phyloP scores from a whole-genome alignment of 2,888 invertebrate species.

The Erebia ligea region DNA sequence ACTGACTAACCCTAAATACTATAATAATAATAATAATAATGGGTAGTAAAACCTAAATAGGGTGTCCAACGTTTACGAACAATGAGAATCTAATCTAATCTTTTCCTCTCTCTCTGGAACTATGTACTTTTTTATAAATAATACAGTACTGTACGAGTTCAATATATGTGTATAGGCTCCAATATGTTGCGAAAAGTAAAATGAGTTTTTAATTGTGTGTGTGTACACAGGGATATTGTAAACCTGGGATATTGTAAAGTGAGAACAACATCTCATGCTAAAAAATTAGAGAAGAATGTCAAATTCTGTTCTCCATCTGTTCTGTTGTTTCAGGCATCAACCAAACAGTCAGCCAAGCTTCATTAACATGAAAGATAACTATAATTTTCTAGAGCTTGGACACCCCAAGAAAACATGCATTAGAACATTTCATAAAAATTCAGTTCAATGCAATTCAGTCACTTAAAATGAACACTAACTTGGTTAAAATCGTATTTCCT shows the following conservation, averaged over 20 bases:
- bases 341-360: background rate
- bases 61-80: background rate
- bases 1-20: slow-evolving; percentile 12
- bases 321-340: background rate
- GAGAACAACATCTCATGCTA: background rate
- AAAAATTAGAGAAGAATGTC: no score
- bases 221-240: background rate
- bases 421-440: background rate
- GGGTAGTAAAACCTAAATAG: background rate
- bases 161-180: background rate
- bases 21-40: no score
- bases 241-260: background rate
- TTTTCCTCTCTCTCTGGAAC: background rate
- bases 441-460: slow-evolving; percentile 39
- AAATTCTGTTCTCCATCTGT: no score
- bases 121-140: no score
- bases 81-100: background rate
- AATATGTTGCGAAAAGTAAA: no score
- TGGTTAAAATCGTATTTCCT: slow-evolving; percentile 85
- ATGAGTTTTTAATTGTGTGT: background rate
- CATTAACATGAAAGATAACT: background rate
- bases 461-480: slow-evolving; percentile 75
- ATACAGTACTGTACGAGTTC: background rate
- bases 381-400: background rate
- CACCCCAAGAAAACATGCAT: background rate